Percentiles rank a stretch among this genome's conserved stretches.
phyloP scores from a whole-genome alignment of 2,113 vertebrate genomes.

The Neolamprologus caudopunctatus region DNA sequence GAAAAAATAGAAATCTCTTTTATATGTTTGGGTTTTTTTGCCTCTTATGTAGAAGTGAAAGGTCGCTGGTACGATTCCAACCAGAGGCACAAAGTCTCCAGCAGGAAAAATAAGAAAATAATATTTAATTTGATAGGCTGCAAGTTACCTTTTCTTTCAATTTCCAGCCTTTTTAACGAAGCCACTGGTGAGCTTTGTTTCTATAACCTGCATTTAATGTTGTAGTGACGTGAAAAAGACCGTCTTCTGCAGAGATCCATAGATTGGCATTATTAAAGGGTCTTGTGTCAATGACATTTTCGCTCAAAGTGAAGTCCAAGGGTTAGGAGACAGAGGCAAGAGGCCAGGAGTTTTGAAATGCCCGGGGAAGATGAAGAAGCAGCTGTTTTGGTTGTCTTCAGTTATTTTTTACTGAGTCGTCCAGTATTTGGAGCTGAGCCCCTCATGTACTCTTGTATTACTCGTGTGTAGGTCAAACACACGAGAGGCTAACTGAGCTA shows the following conservation, averaged over 20 bases:
- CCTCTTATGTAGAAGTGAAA: not conserved
- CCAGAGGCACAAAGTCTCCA: not conserved
- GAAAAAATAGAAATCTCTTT: too few species aligned
- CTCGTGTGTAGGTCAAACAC: not conserved
- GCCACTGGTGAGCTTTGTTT: not conserved
- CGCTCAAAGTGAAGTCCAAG: not conserved
- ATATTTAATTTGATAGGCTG: not conserved
- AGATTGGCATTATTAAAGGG: not conserved
- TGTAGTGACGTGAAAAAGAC: not conserved
- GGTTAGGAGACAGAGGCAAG: not conserved
- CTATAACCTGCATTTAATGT: not conserved
- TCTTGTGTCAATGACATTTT: not conserved
- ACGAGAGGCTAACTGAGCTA: not conserved
- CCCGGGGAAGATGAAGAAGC: not conserved
- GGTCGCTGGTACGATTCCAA: not conserved
- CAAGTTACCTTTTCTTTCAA: not conserved
- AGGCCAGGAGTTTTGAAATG: not conserved
- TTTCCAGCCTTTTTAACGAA: not conserved
- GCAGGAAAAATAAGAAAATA: not conserved
- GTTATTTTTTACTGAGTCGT: not conserved
- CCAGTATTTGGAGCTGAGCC: not conserved
- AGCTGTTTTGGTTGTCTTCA: not conserved
- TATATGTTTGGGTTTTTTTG: accelerated
- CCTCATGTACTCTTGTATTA: not conserved
- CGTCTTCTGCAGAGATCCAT: accelerated